These are phyloP conservation scores for Augochlorella aurata DNA, from an alignment of 2,888 invertebrate genomes.

Conservation along the genomic window DNA sequence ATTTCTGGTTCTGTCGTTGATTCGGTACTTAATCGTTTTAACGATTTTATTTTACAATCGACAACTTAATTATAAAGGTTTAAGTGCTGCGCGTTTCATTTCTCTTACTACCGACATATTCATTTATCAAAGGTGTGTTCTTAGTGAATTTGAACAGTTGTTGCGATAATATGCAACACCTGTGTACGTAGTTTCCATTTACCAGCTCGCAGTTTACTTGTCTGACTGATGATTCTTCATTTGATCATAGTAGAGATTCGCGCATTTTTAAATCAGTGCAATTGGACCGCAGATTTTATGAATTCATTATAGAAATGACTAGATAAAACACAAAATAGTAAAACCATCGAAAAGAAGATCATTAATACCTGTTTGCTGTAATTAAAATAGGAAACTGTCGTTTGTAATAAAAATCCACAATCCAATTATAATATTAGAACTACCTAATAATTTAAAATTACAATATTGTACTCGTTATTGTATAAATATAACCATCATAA, in stretches of 20 bases:
- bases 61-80: constrained; percentile 38
- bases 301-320: no score
- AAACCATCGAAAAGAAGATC: no score
- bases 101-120: neutral
- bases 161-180: neutral
- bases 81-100: neutral
- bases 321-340: no score
- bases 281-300: neutral
- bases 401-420: no score
- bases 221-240: neutral
- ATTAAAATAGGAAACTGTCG: no score
- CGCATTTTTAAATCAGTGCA: neutral
- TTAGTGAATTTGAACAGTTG: neutral
- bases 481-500: no score
- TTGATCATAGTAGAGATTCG: neutral
- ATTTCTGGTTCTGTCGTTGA: constrained; percentile 30
- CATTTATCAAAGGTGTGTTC: neutral
- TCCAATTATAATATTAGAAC: no score
- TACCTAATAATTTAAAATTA: no score
- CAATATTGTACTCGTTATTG: no score
- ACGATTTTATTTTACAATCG: constrained; percentile 23
- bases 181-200: neutral
- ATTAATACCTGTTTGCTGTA: no score
- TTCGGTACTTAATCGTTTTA: constrained; percentile 18
- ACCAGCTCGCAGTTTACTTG: neutral